Evolutionary conservation across 2,888 invertebrate genomes (phyloP).

Genomic region (Acrobasis consociella): DNA sequence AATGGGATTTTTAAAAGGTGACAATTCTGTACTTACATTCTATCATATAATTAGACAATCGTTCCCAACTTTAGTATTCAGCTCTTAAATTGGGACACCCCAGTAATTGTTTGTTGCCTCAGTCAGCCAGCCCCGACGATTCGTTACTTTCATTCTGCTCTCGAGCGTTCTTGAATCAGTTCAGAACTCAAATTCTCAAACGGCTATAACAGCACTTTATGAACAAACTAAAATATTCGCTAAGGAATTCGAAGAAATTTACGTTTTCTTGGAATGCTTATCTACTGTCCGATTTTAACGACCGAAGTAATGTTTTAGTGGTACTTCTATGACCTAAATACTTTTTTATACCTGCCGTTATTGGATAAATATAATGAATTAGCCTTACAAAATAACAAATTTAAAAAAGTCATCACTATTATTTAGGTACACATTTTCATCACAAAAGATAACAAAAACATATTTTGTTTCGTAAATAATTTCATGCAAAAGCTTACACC

Average conservation of each 20-base stretch:
- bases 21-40: too few relatives aligned
- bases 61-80: slow-evolving; percentile 23
- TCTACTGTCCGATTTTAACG: neutral
- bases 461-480: slow-evolving; percentile 22
- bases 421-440: neutral
- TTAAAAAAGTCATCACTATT: neutral
- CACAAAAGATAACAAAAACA: neutral
- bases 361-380: too few relatives aligned
- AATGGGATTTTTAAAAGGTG: too few relatives aligned
- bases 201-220: slow-evolving; percentile 5
- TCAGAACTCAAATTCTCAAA: slow-evolving; percentile 22
- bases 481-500: slow-evolving; percentile 22
- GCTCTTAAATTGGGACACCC: slow-evolving; percentile 28
- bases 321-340: neutral
- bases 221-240: neutral
- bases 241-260: neutral
- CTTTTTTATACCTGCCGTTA: too few relatives aligned
- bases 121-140: slow-evolving; percentile 28
- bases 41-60: too few relatives aligned
- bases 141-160: slow-evolving; percentile 45
- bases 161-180: slow-evolving; percentile 41
- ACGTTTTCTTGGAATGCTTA: neutral
- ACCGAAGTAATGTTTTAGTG: neutral
- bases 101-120: slow-evolving; percentile 36
- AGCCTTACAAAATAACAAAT: too few relatives aligned